These are phyloP conservation scores for Eriosoma lanigerum DNA, from an alignment of 1,140 invertebrate genomes.

Conservation along the genomic window DNA sequence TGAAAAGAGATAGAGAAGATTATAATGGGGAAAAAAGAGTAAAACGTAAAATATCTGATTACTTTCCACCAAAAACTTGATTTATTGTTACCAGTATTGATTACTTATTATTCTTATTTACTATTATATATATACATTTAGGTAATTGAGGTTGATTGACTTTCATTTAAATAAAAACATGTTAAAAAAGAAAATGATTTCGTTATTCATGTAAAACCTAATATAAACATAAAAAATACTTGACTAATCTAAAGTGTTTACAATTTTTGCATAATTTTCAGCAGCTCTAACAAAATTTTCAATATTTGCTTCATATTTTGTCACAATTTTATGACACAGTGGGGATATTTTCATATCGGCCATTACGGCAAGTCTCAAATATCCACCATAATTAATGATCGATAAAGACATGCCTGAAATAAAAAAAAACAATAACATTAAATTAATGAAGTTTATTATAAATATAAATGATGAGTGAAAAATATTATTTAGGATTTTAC, in stretches of 20 bases:
- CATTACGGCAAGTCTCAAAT: slow-evolving; percentile 73
- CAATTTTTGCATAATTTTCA: slow-evolving; percentile 57
- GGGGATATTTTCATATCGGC: slow-evolving; percentile 71
- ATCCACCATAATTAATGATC: slow-evolving; percentile 70
- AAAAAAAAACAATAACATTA: not conserved
- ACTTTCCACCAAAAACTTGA: slow-evolving; percentile 15
- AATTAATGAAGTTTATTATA: too few species aligned
- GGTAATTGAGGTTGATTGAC: not conserved
- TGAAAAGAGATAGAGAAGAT: slow-evolving; percentile 36
- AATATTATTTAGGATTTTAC: slow-evolving; percentile 54
- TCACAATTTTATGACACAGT: slow-evolving; percentile 62
- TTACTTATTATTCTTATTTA: not conserved
- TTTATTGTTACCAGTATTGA: not conserved
- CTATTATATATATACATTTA: not conserved
- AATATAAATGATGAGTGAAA: too few species aligned
- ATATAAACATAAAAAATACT: slow-evolving; percentile 7
- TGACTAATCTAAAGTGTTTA: slow-evolving; percentile 41
- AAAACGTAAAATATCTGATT: slow-evolving; percentile 50
- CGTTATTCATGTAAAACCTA: not conserved
- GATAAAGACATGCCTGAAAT: slow-evolving; percentile 71
- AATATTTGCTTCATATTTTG: slow-evolving; percentile 61
- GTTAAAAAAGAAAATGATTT: not conserved
- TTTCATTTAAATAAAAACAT: slow-evolving; percentile 13
- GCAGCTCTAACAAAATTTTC: slow-evolving; percentile 60
- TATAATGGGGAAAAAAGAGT: not conserved